Conservation (phyloP, 2,113 vertebrate genomes). For the Typhlomys cinereus region DNA sequence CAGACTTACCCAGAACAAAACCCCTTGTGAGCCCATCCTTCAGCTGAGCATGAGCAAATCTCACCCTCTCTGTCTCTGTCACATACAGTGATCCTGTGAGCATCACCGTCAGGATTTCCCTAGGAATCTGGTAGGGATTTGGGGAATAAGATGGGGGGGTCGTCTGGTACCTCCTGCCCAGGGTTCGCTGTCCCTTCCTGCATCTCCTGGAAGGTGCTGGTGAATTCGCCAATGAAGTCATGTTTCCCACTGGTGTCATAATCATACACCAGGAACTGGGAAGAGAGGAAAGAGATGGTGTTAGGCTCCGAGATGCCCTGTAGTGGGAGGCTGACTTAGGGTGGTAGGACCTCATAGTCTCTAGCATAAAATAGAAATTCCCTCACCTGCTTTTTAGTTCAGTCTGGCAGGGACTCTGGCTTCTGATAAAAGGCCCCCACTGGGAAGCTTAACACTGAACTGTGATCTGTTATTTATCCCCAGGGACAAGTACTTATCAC, state of each 20-base stretch:
- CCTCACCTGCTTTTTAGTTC: neutral
- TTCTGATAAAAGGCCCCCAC: constrained; percentile 32
- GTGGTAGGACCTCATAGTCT: neutral
- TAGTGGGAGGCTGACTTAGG: neutral
- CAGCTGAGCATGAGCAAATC: neutral
- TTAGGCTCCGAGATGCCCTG: neutral
- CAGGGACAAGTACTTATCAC: neutral
- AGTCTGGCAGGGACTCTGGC: neutral
- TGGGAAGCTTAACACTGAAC: neutral
- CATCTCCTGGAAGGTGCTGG: constrained; percentile 82
- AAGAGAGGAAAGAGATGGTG: neutral
- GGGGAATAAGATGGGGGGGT: neutral
- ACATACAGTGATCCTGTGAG: neutral
- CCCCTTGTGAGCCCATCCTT: neutral
- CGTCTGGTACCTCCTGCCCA: constrained; percentile 76
- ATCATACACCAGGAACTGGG: constrained; percentile 81
- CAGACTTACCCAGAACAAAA: neutral
- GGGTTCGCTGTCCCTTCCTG: constrained; percentile 72
- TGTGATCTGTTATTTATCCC: constrained; percentile 20
- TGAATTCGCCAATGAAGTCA: constrained; percentile 83
- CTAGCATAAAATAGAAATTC: neutral
- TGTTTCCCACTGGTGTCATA: constrained; percentile 83
- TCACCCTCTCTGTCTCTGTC: neutral
- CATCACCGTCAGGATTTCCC: constrained; percentile 12
- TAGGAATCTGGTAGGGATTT: neutral